Conservation (phyloP, 1,140 invertebrate genomes). For the Drosophila malerkotliana region DNA sequence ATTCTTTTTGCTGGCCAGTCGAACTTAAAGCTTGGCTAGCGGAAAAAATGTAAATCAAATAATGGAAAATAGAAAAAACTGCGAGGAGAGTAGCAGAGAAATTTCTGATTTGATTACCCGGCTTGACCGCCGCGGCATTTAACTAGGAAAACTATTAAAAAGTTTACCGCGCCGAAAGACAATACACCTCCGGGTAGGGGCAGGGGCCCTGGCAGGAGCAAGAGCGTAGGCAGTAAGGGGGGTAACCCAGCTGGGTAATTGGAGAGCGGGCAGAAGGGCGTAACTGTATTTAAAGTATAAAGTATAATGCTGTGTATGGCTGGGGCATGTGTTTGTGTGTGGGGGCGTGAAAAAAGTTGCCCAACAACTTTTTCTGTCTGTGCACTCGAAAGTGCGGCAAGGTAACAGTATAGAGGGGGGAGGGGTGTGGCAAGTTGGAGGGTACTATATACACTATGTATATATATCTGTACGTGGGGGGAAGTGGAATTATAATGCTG, state of each 20-base stretch:
- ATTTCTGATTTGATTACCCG: conserved; percentile 23
- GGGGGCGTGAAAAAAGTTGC: conserved; percentile 44
- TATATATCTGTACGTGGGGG: background rate
- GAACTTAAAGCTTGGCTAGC: background rate
- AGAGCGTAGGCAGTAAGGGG: background rate
- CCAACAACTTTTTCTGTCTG: conserved; percentile 57
- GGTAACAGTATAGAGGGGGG: too few species aligned
- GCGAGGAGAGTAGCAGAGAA: background rate
- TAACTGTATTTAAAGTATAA: conserved; percentile 16
- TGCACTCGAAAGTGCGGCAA: conserved; percentile 26
- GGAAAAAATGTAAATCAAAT: conserved; percentile 3
- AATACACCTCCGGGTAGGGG: conserved; percentile 4
- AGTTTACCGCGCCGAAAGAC: conserved; percentile 34
- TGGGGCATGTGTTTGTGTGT: background rate
- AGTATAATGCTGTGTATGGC: background rate
- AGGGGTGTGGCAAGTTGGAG: too few species aligned
- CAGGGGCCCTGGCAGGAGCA: background rate
- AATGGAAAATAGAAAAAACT: conserved; percentile 8
- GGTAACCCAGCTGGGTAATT: background rate
- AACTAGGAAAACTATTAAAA: conserved; percentile 44
- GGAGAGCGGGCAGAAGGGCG: conserved; percentile 1
- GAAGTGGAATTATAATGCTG: conserved; percentile 35
- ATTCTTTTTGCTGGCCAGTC: conserved; percentile 15
- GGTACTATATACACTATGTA: background rate
- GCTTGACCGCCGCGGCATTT: conserved; percentile 26